phyloP scores from a whole-genome alignment of 2,888 invertebrate genomes.

The Phasia obesa region DNA sequence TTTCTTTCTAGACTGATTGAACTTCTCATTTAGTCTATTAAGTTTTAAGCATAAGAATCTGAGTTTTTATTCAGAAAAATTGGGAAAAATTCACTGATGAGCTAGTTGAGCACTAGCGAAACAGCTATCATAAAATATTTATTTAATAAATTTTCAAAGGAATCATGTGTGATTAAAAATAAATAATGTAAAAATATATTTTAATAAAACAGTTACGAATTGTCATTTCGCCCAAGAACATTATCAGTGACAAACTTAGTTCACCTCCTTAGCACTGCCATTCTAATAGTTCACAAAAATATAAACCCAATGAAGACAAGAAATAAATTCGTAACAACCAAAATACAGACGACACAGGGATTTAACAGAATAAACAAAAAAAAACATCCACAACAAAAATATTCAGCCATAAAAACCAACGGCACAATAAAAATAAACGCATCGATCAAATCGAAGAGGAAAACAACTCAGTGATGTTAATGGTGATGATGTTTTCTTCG shows the following conservation, averaged over 20 bases:
- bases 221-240: no score
- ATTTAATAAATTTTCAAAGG: no score
- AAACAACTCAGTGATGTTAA: conserved; percentile 61
- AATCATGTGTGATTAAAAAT: no score
- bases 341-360: conserved; percentile 57
- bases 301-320: conserved; percentile 46
- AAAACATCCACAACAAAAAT: conserved; percentile 46
- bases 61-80: no score
- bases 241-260: not conserved
- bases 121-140: no score
- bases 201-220: no score
- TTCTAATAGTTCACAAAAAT: conserved; percentile 18
- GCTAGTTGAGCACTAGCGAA: no score
- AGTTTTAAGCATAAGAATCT: no score
- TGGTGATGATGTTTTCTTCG: conserved; percentile 60
- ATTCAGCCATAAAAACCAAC: conserved; percentile 68
- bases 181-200: no score
- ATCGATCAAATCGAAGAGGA: conserved; percentile 66
- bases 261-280: not conserved
- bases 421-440: conserved; percentile 70
- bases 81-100: no score
- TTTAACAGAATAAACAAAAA: not conserved
- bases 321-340: conserved; percentile 60
- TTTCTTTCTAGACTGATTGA: no score
- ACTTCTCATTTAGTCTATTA: no score